Conservation (phyloP, 2,113 vertebrate species). For the Piliocolobus tephrosceles region DNA sequence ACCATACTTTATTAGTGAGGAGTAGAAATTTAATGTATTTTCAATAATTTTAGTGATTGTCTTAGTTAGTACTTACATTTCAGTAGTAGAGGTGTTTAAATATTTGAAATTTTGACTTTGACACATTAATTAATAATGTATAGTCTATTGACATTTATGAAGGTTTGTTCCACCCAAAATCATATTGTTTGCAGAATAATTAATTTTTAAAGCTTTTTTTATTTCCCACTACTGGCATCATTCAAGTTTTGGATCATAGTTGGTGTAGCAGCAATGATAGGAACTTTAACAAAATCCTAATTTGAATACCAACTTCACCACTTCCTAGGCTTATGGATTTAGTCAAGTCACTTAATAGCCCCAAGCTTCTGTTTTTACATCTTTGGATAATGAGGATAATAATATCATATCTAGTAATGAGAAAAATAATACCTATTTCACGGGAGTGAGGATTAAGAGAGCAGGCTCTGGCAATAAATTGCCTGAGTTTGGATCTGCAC, state of each 20-base stretch:
- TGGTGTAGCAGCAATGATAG: neutral
- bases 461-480: neutral
- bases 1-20: neutral
- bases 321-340: neutral
- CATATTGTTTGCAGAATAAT: neutral
- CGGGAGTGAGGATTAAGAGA: neutral
- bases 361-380: neutral
- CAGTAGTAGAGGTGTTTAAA: slow-evolving; percentile 5
- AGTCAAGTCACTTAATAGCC: neutral
- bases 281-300: neutral
- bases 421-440: neutral
- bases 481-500: neutral
- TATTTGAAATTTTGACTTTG: slow-evolving; percentile 49
- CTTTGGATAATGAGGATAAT: neutral
- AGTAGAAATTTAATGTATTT: neutral
- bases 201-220: neutral
- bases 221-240: neutral
- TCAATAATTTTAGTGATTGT: neutral
- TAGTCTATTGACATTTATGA: slow-evolving; percentile 26
- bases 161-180: neutral
- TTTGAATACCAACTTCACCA: neutral
- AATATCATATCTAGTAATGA: neutral
- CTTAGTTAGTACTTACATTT: neutral
- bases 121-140: slow-evolving; percentile 36
- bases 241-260: neutral